These are phyloP conservation scores for Halyomorpha halys DNA, from an alignment of 1,140 invertebrate genomes.

Conservation along the genomic window DNA sequence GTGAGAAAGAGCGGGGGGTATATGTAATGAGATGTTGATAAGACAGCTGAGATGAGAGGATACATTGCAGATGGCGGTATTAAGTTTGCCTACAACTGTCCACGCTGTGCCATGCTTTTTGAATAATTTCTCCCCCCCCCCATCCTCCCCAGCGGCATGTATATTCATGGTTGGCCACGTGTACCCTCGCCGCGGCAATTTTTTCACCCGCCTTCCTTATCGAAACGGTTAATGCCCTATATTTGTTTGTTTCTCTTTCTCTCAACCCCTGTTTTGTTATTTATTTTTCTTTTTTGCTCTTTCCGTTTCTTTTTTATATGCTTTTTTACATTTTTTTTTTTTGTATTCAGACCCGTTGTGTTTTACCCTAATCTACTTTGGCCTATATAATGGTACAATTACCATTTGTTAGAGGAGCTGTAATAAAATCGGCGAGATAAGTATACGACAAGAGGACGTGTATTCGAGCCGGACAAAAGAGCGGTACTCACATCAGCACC, in stretches of 20 bases:
- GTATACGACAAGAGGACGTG: too few species aligned
- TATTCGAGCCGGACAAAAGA: too few species aligned
- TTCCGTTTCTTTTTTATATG: too few species aligned
- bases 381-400: slow-evolving; percentile 13
- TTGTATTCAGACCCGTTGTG: neutral
- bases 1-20: neutral
- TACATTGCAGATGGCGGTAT: slow-evolving; percentile 11
- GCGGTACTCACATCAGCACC: too few species aligned
- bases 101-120: neutral
- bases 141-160: too few species aligned
- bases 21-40: slow-evolving; percentile 16
- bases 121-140: neutral
- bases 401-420: slow-evolving; percentile 1
- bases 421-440: too few species aligned
- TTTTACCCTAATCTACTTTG: slow-evolving; percentile 12
- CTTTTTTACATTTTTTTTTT: neutral
- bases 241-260: slow-evolving; percentile 8
- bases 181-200: neutral
- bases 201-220: slow-evolving; percentile 17
- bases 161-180: slow-evolving; percentile 8
- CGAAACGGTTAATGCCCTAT: slow-evolving; percentile 18
- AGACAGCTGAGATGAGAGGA: neutral
- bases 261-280: neutral
- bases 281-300: neutral
- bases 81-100: slow-evolving; percentile 19